phyloP scores from a whole-genome alignment of 2,113 vertebrate genomes.

The Myxocyprinus asiaticus region DNA sequence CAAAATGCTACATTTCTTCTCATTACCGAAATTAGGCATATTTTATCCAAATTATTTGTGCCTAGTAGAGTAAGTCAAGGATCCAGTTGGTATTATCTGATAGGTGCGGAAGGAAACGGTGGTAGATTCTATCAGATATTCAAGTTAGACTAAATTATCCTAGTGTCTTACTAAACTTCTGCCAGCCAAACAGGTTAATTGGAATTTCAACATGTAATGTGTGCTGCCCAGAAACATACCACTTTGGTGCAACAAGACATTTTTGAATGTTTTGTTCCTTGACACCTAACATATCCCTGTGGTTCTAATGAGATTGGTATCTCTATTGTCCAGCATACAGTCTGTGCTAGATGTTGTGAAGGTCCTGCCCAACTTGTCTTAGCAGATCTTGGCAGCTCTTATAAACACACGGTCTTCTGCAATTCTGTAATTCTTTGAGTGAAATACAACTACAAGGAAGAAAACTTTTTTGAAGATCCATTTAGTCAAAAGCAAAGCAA shows the following conservation, averaged over 20 bases:
- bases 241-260: background rate
- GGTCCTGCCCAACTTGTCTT: constrained; percentile 12
- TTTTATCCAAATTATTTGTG: constrained; percentile 8
- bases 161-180: background rate
- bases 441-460: background rate
- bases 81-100: background rate
- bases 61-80: background rate
- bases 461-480: background rate
- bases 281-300: background rate
- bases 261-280: background rate
- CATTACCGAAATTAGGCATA: background rate
- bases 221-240: background rate
- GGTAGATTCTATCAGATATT: background rate
- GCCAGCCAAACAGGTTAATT: background rate
- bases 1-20: background rate
- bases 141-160: background rate
- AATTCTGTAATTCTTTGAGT: background rate
- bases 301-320: background rate
- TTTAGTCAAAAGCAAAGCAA: background rate
- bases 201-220: background rate
- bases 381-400: background rate
- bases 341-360: background rate
- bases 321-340: background rate
- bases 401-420: background rate
- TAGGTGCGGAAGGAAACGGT: too few relatives aligned